Conservation (phyloP, 2,888 invertebrate species). For the Euzophera pinguis region DNA sequence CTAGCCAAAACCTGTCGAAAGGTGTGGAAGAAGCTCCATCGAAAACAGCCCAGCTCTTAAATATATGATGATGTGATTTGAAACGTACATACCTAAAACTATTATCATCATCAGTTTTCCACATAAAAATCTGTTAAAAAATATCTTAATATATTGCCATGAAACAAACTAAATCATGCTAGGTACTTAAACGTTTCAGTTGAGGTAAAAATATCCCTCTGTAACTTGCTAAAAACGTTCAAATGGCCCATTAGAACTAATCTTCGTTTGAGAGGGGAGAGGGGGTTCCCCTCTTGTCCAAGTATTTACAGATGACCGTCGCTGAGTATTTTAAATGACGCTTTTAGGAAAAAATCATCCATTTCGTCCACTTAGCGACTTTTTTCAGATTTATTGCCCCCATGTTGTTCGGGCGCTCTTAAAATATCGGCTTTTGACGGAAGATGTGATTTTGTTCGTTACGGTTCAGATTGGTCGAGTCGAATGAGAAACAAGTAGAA, state of each 20-base stretch:
- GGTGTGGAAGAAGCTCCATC: too few species aligned
- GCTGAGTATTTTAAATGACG: constrained; percentile 58
- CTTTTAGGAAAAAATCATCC: constrained; percentile 67
- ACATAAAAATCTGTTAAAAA: too few species aligned
- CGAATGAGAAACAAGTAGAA: not conserved
- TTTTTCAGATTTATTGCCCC: constrained; percentile 52
- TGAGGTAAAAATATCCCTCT: constrained; percentile 3
- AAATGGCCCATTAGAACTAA: constrained; percentile 39
- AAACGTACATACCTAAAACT: too few species aligned
- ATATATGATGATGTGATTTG: too few species aligned
- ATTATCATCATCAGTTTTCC: too few species aligned
- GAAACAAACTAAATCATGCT: not conserved
- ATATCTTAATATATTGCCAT: not conserved
- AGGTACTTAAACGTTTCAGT: constrained; percentile 11
- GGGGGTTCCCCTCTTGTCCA: constrained; percentile 40
- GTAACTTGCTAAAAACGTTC: not conserved
- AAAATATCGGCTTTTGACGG: constrained; percentile 27
- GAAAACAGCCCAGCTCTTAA: too few species aligned
- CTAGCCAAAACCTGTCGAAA: too few species aligned
- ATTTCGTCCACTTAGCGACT: constrained; percentile 63
- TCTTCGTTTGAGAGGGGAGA: constrained; percentile 53
- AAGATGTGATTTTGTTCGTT: constrained; percentile 29
- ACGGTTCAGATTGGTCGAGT: constrained; percentile 4
- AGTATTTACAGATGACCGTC: constrained; percentile 45
- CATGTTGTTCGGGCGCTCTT: constrained; percentile 53